Conservation (phyloP, 1,140 invertebrate species). For the Arion vulgaris region DNA sequence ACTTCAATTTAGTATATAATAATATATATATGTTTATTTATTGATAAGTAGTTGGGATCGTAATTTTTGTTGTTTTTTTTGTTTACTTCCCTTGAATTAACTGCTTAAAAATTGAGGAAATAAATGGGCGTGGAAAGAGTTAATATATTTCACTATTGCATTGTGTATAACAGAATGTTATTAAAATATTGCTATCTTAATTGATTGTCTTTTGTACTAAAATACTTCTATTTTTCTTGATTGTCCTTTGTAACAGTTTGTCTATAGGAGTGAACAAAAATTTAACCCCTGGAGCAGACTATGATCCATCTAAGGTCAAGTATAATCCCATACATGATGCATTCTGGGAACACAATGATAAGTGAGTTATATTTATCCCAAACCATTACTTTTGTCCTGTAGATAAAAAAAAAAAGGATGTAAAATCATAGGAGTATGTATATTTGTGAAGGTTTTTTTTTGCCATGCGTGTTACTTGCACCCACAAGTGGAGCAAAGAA, state of each 20-base stretch:
- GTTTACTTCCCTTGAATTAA: too few relatives aligned
- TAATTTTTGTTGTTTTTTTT: too few relatives aligned
- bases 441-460: not conserved
- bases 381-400: not conserved
- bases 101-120: too few relatives aligned
- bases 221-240: not conserved
- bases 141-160: not conserved
- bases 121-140: too few relatives aligned
- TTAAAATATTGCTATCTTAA: not conserved
- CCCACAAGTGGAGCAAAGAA: too few relatives aligned
- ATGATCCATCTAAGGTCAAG: constrained; percentile 83
- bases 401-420: not conserved
- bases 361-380: constrained; percentile 73
- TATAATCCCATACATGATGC: constrained; percentile 95
- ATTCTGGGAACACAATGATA: constrained; percentile 85
- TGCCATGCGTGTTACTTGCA: too few relatives aligned
- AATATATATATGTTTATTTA: too few relatives aligned
- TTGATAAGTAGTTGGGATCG: too few relatives aligned
- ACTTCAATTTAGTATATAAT: too few relatives aligned
- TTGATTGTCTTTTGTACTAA: not conserved
- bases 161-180: not conserved
- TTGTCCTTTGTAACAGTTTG: not conserved
- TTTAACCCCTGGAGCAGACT: constrained; percentile 68
- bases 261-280: constrained; percentile 30
- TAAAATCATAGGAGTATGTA: not conserved